Evolutionary conservation across 2,113 vertebrate genomes (phyloP).

Genomic region (Furnarius figulus): DNA sequence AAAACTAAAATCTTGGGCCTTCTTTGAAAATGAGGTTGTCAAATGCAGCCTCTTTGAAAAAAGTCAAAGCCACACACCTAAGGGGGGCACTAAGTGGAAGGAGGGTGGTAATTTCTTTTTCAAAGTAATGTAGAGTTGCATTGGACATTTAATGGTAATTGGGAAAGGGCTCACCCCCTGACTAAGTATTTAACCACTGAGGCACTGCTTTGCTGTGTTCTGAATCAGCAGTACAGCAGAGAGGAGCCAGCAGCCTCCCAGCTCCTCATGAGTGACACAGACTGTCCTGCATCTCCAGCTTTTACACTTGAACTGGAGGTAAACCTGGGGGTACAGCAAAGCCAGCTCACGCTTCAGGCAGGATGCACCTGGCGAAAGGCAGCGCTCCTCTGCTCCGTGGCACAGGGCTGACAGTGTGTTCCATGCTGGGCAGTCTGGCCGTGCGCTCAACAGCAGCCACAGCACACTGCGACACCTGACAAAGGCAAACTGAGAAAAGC

Average conservation of each 20-base stretch:
- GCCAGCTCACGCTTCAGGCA: neutral
- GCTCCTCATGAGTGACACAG: neutral
- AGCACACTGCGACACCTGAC: neutral
- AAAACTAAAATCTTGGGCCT: neutral
- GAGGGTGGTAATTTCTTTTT: neutral
- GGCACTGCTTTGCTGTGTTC: neutral
- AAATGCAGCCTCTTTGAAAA: neutral
- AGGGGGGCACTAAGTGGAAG: neutral
- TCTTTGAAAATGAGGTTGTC: neutral
- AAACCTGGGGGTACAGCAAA: fast-evolving
- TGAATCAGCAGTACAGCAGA: neutral
- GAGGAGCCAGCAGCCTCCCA: neutral
- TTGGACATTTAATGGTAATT: neutral
- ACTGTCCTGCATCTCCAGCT: neutral
- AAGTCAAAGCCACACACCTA: neutral
- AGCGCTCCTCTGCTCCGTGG: neutral
- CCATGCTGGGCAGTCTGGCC: neutral
- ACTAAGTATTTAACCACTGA: neutral
- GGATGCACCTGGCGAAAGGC: fast-evolving
- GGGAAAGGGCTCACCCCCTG: neutral
- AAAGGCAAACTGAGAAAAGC: neutral
- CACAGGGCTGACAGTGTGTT: neutral
- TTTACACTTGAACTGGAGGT: neutral
- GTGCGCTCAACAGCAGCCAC: too few species aligned
- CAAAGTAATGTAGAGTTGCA: neutral